phyloP scores from a whole-genome alignment of 2,888 invertebrate genomes.

The Teleogryllus oceanicus region DNA sequence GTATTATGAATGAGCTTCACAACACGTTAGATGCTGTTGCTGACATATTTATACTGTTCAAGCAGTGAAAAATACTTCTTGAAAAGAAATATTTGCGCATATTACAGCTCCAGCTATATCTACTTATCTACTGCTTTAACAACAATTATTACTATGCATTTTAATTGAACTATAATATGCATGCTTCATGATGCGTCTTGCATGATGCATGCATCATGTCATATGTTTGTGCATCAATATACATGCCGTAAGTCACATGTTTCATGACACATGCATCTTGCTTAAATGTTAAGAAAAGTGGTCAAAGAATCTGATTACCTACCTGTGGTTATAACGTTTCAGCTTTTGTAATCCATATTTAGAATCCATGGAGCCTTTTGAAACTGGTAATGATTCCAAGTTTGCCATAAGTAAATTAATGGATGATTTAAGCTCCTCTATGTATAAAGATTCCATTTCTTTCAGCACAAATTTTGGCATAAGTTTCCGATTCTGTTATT shows the following conservation, averaged over 20 bases:
- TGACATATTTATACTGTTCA: too few relatives aligned
- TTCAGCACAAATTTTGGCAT: conserved; percentile 99
- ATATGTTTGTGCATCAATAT: not conserved
- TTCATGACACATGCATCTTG: not conserved
- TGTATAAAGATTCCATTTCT: conserved; percentile 99
- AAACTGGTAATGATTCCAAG: conserved; percentile 96
- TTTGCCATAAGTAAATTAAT: conserved; percentile 98
- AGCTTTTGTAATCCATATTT: conserved; percentile 97
- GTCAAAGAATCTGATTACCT: conserved; percentile 40
- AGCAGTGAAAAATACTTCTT: too few relatives aligned
- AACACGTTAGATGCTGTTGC: too few relatives aligned
- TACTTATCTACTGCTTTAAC: not conserved
- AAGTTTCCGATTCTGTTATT: conserved; percentile 79
- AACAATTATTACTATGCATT: not conserved
- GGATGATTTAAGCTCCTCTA: conserved; percentile 96
- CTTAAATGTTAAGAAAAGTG: too few relatives aligned
- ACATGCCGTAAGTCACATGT: not conserved
- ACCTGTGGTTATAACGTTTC: conserved; percentile 98
- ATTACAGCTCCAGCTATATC: not conserved
- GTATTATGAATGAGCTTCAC: too few relatives aligned
- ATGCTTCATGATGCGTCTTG: not conserved
- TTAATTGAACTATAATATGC: not conserved
- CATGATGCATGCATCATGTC: conserved; percentile 5
- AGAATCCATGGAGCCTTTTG: conserved; percentile 95
- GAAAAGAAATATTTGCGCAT: too few relatives aligned